Percentiles rank a stretch among this genome's conserved stretches.
Conservation (phyloP, 2,888 invertebrate species). For the Mesochorus sp. region DNA sequence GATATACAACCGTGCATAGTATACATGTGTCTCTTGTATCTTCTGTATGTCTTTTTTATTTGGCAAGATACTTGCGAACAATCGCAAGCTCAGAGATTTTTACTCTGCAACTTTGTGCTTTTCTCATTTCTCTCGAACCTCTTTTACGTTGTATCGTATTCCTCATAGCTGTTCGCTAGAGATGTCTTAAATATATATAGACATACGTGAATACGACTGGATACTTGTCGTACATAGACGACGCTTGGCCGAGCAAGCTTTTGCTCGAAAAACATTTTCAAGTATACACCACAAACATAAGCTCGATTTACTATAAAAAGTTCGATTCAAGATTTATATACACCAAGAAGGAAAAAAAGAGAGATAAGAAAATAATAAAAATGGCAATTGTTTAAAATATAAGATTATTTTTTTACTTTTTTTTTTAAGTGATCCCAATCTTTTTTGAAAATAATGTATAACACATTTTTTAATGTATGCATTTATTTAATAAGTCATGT, state of each 20-base stretch:
- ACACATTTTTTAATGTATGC: too few relatives aligned
- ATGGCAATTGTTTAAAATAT: background rate
- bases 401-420: background rate
- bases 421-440: background rate
- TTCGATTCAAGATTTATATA: background rate
- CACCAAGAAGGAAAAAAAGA: background rate
- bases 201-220: background rate
- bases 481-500: too few relatives aligned
- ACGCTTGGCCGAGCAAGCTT: conserved; percentile 16
- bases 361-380: background rate
- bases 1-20: too few relatives aligned
- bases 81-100: conserved; percentile 31
- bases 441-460: too few relatives aligned
- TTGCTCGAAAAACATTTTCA: conserved; percentile 13
- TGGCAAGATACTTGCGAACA: conserved; percentile 3
- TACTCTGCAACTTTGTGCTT: background rate
- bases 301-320: conserved; percentile 30
- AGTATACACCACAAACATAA: conserved; percentile 2
- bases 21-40: conserved; percentile 19
- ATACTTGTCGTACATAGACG: conserved; percentile 14
- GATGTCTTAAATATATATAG: background rate
- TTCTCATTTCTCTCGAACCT: background rate
- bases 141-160: conserved; percentile 7
- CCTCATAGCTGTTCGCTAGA: background rate
- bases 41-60: conserved; percentile 18